Evolutionary conservation across 2,113 vertebrate species (phyloP).

Genomic region (Gambusia holbrooki): DNA sequence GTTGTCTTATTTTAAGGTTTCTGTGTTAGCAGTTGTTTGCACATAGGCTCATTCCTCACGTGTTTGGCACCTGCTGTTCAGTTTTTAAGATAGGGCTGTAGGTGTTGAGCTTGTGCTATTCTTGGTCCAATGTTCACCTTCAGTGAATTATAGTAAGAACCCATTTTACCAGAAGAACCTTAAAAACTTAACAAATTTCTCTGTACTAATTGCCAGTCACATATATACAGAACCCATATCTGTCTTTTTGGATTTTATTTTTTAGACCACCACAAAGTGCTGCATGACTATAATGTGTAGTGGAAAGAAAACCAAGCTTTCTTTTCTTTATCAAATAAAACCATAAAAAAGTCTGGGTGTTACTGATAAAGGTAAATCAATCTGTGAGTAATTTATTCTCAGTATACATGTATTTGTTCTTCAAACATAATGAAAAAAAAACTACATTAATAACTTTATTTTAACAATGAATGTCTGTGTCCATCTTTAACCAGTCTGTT

Average conservation of each 20-base stretch:
- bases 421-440: background rate
- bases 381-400: background rate
- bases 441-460: background rate
- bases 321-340: background rate
- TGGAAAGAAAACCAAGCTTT: background rate
- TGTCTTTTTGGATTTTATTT: no score
- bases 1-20: conserved; percentile 12
- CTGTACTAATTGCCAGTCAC: background rate
- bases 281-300: background rate
- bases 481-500: background rate
- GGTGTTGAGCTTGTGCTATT: background rate
- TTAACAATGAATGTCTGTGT: background rate
- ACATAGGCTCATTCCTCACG: background rate
- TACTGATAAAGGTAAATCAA: background rate
- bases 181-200: background rate
- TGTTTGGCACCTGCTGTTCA: background rate
- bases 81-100: background rate
- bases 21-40: conserved; percentile 3
- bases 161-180: background rate
- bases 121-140: background rate
- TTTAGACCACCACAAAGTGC: no score
- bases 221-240: no score
- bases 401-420: background rate
- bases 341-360: background rate
- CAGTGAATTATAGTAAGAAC: no score